Evolutionary conservation across 2,888 invertebrate species (phyloP).

Genomic region (Nemotelus nigrinus): DNA sequence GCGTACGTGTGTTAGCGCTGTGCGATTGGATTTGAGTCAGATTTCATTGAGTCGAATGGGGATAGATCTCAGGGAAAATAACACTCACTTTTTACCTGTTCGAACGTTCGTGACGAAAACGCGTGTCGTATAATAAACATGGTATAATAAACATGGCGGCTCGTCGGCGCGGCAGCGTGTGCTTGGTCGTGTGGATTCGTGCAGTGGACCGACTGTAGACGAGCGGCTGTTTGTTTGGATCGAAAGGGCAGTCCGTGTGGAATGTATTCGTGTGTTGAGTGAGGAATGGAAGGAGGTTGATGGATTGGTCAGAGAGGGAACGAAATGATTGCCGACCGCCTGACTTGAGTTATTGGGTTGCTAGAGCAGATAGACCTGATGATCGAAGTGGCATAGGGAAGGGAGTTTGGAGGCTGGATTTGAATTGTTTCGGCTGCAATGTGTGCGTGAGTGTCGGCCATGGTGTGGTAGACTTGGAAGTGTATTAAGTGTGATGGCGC

Average conservation of each 20-base stretch:
- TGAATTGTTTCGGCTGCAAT: background rate
- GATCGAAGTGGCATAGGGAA: background rate
- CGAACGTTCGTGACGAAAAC: constrained; percentile 10
- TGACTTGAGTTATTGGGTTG: constrained; percentile 7
- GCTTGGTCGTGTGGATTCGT: background rate
- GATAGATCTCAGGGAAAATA: constrained; percentile 49
- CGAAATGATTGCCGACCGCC: constrained; percentile 20
- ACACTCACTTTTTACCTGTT: constrained; percentile 43
- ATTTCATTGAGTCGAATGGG: constrained; percentile 30
- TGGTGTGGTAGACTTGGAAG: background rate
- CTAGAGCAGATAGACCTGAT: background rate
- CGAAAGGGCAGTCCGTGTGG: constrained; percentile 23
- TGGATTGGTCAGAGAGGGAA: constrained; percentile 2
- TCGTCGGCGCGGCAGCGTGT: background rate
- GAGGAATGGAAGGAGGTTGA: constrained; percentile 36
- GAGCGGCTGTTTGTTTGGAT: constrained; percentile 14
- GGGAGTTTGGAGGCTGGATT: constrained; percentile 33
- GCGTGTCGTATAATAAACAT: constrained; percentile 30
- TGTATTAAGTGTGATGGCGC: constrained; percentile 19
- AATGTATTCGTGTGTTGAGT: constrained; percentile 1
- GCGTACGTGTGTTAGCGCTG: background rate
- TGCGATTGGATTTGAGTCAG: background rate
- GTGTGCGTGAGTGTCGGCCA: constrained; percentile 7
- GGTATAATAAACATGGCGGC: constrained; percentile 42
- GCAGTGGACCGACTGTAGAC: constrained; percentile 30